Evolutionary conservation across 2,797 vertebrate species (phyloP), one percentile per base, ranked within the genome.

Genomic region (Mormyrops boulengeri): DNA sequence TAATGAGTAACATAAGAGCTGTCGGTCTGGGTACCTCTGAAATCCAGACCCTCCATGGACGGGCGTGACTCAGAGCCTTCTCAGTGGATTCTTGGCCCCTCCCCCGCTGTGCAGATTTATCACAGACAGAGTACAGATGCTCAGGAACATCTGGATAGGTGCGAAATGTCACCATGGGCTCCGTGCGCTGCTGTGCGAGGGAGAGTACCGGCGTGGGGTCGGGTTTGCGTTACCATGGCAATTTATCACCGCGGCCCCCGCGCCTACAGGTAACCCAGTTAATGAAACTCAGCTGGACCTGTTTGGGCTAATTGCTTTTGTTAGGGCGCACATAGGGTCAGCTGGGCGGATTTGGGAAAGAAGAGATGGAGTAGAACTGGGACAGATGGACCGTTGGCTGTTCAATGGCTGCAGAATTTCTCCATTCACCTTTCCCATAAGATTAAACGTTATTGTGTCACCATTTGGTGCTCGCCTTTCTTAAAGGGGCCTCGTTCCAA

Each of bases 251-350:
- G 1, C 34, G 0, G 69, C 69, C 69, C 62, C 69, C 0, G 6
- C 17, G 34, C 69, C 69, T 77, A 77, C 69, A 77, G 34, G 12
- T 77, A 77, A 77, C 14, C 69, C 69, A 77, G 82, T 85, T 85
- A 85, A 85, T 85, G 82, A 85, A 85, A 52, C 82, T 52, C 82
- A 85, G 82, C 82, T 85, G 82, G 44, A 26, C 82, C 82, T 85
- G 82, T 26, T 85, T 85, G 47, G 82, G 49, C 82, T 85, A 85
- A 85, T 85, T 85, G 22, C 44, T 26, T 50, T 52, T 85, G 44
- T 85, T 26, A 50, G 49, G 82, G 82, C 34, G 30, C 9, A 85
- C n/a, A 85, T 52, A 85, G 47, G 82, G 82, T 52, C 82, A 85
- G 22, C 82, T 85, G 82, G 82, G 82, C 1, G 4, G 49, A 85